Conservation (phyloP, 2,888 invertebrate species). For the Heliothis peltigera region DNA sequence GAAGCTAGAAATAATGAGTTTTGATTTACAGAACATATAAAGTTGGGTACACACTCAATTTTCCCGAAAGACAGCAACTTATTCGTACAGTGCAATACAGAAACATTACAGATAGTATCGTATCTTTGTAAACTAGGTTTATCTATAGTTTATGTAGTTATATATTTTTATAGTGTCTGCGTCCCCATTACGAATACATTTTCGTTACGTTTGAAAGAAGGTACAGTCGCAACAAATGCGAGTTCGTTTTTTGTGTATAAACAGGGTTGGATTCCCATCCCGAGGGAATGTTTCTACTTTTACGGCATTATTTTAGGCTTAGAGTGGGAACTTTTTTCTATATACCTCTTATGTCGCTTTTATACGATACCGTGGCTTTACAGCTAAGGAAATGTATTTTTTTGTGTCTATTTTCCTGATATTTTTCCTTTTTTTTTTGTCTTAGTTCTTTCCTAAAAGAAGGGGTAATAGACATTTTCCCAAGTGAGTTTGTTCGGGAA, state of each 20-base stretch:
- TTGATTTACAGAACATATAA: too few species aligned
- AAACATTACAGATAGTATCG: too few species aligned
- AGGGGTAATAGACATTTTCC: not conserved
- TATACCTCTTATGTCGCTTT: slow-evolving; percentile 39
- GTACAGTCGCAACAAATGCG: slow-evolving; percentile 59
- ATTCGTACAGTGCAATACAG: too few species aligned
- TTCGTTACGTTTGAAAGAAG: slow-evolving; percentile 57
- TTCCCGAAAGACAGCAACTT: too few species aligned
- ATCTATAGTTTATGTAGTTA: too few species aligned
- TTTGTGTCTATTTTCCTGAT: slow-evolving; percentile 27
- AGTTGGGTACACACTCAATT: too few species aligned
- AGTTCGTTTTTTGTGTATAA: slow-evolving; percentile 64
- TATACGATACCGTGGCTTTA: slow-evolving; percentile 41
- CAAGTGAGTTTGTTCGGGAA: not conserved
- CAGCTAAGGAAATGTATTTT: slow-evolving; percentile 35
- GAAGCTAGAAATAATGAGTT: too few species aligned
- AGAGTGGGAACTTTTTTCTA: slow-evolving; percentile 51
- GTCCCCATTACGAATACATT: slow-evolving; percentile 50
- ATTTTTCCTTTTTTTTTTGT: slow-evolving; percentile 35
- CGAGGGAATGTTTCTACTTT: slow-evolving; percentile 60
- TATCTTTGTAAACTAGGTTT: too few species aligned
- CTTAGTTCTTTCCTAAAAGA: not conserved
- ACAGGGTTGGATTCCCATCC: slow-evolving; percentile 60
- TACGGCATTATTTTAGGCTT: slow-evolving; percentile 66
- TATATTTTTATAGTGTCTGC: not conserved